Conservation (phyloP, 2,113 vertebrate genomes). For the Naja naja region DNA sequence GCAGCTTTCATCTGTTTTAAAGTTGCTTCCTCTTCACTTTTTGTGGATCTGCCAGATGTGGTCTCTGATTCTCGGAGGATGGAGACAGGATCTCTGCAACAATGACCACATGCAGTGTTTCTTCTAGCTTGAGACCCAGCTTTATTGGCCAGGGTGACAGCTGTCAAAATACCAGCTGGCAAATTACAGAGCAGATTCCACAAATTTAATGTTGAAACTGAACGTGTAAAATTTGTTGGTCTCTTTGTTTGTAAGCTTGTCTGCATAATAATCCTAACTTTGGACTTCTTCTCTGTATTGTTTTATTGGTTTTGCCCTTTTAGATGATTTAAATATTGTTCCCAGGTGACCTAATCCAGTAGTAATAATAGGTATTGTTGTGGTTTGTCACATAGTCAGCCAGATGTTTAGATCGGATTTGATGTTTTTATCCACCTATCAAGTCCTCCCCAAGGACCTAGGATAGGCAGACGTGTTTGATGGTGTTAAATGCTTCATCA, state of each 20-base stretch:
- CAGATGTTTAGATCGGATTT: background rate
- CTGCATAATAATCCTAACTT: background rate
- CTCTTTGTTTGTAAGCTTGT: background rate
- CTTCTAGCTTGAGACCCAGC: background rate
- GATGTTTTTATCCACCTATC: background rate
- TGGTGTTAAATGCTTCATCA: background rate
- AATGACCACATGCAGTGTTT: background rate
- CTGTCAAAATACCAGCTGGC: slow-evolving; percentile 32
- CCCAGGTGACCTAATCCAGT: background rate
- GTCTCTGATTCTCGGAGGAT: background rate
- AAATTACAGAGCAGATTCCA: slow-evolving; percentile 6
- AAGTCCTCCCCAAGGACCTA: background rate
- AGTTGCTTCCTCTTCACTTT: background rate
- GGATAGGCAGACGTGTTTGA: background rate
- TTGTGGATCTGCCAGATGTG: slow-evolving; percentile 7
- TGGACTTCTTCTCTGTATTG: background rate
- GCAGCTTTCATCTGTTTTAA: background rate
- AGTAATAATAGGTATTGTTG: background rate
- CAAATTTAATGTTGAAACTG: background rate
- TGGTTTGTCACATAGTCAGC: background rate
- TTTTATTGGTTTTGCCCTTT: background rate
- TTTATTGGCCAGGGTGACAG: slow-evolving; percentile 24
- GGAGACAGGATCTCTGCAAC: background rate
- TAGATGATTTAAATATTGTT: background rate
- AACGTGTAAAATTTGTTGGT: background rate